These are phyloP conservation scores for Andrena chrysosceles DNA, from an alignment of 2,888 invertebrate species.

Conservation along the genomic window DNA sequence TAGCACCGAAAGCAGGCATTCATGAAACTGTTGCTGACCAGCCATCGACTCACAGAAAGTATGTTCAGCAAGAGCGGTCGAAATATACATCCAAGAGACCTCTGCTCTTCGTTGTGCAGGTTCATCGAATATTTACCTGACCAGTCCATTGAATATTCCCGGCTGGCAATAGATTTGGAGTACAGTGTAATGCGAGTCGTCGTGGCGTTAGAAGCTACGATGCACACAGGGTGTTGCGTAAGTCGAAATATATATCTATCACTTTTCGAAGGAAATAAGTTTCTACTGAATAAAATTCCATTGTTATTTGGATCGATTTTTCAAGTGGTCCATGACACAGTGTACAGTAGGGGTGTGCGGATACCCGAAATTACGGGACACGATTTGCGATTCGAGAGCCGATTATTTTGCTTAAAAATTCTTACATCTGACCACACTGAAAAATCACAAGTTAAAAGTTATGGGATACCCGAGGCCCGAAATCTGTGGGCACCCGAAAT, in stretches of 20 bases:
- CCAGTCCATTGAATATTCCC: conserved; percentile 81
- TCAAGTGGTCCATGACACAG: too few species aligned
- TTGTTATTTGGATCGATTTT: too few species aligned
- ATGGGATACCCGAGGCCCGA: too few species aligned
- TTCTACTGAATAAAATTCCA: too few species aligned
- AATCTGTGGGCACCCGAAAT: too few species aligned
- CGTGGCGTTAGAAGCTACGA: conserved; percentile 20
- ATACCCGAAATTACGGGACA: too few species aligned
- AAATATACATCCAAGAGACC: conserved; percentile 34
- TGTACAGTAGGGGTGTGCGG: too few species aligned
- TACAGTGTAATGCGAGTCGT: conserved; percentile 75
- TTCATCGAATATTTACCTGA: conserved; percentile 82
- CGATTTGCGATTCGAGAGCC: too few species aligned
- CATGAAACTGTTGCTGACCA: neutral
- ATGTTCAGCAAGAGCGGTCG: conserved; percentile 15
- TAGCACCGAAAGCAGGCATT: neutral
- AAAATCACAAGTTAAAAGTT: too few species aligned
- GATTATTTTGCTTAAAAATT: too few species aligned
- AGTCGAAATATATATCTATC: neutral
- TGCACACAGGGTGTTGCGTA: conserved; percentile 34
- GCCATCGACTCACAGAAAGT: neutral
- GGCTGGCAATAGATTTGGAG: conserved; percentile 76
- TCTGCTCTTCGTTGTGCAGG: conserved; percentile 57
- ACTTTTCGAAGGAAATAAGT: neutral
- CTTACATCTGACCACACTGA: too few species aligned